Percentiles rank a stretch among this genome's conserved stretches.
These are phyloP conservation scores for Phortica okadai DNA, from an alignment of 2,888 invertebrate genomes.

Conservation along the genomic window DNA sequence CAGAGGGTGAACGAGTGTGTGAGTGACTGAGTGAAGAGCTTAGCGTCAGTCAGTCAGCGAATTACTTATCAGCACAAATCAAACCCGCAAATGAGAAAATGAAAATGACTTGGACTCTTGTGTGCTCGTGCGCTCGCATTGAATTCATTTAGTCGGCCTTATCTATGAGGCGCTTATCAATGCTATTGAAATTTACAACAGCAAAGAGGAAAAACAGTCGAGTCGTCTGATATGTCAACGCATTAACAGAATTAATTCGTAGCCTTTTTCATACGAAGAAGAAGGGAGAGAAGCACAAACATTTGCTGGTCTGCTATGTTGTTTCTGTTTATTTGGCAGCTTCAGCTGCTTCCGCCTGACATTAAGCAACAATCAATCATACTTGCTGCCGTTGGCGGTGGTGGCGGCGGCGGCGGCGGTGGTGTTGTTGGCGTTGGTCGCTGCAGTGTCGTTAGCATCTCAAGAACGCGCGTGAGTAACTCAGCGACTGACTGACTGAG, in stretches of 20 bases:
- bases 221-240: conserved; percentile 5
- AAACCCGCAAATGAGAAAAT: conserved; percentile 62
- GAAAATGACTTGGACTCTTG: conserved; percentile 33
- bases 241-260: conserved; percentile 20
- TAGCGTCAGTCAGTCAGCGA: conserved; percentile 40
- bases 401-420: neutral
- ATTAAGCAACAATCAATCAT: conserved; percentile 68
- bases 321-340: conserved; percentile 25
- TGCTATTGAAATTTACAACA: conserved; percentile 10
- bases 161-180: conserved; percentile 37
- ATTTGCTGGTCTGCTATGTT: conserved; percentile 33
- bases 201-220: neutral
- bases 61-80: conserved; percentile 49
- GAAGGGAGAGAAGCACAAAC: conserved; percentile 32
- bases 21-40: conserved; percentile 24
- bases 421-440: neutral
- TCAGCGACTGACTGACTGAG: conserved; percentile 10
- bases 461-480: neutral
- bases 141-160: conserved; percentile 29
- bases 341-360: conserved; percentile 66
- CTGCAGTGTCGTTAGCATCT: neutral
- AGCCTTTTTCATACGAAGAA: neutral
- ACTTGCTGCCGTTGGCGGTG: conserved; percentile 24
- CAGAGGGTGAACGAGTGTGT: conserved; percentile 32
- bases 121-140: conserved; percentile 35